Conservation (phyloP, 2,797 vertebrate genomes). For the Glossophaga mutica region DNA sequence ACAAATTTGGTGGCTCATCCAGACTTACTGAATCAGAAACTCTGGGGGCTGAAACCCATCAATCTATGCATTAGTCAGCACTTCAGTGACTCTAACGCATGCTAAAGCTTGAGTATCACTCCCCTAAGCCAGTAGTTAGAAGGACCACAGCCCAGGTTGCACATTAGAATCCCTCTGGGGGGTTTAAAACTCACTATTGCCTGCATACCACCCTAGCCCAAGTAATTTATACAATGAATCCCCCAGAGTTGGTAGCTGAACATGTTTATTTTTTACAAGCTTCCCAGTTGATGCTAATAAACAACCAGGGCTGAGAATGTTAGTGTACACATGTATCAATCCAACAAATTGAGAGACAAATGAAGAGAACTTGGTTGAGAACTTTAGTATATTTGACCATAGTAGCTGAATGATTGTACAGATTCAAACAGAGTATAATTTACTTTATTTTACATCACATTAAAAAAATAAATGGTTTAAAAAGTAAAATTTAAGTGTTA, state of each 20-base stretch:
- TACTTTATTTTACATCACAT: constrained; percentile 17
- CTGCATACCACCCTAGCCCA: background rate
- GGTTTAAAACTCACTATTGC: background rate
- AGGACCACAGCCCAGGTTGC: background rate
- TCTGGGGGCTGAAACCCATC: background rate
- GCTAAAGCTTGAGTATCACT: background rate
- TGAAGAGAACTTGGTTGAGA: background rate
- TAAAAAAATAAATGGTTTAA: background rate
- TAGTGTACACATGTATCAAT: background rate
- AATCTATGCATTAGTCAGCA: background rate
- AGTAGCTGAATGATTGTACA: background rate
- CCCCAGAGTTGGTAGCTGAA: background rate
- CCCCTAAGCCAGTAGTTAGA: background rate
- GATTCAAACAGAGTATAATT: background rate
- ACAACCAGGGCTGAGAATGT: background rate
- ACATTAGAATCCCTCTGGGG: background rate
- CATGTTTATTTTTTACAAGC: background rate
- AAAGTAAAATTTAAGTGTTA: background rate
- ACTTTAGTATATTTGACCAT: background rate
- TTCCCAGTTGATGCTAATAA: background rate
- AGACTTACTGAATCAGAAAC: background rate
- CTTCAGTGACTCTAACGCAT: background rate
- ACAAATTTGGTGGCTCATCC: background rate
- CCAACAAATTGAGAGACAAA: background rate
- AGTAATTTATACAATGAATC: background rate